Evolutionary conservation across 2,113 vertebrate species (phyloP).

Genomic region (Patagioenas fasciata): DNA sequence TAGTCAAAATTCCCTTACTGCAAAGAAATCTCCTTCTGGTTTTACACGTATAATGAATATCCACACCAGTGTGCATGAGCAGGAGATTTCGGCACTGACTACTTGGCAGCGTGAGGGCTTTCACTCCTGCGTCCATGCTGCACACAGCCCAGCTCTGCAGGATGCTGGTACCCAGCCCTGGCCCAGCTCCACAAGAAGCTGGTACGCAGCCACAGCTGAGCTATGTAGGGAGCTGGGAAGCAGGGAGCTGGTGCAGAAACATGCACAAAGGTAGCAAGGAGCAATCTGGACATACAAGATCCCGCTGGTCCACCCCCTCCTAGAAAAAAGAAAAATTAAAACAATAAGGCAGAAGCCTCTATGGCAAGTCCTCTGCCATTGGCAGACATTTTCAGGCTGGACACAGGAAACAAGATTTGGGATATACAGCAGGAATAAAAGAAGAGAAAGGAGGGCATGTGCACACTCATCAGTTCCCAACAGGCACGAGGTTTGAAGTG

Average conservation of each 20-base stretch:
- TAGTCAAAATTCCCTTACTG: background rate
- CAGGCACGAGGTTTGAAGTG: background rate
- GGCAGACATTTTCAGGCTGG: background rate
- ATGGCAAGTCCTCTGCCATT: background rate
- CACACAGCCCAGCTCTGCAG: background rate
- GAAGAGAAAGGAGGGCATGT: background rate
- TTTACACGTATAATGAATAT: fast-evolving
- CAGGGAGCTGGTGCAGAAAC: background rate
- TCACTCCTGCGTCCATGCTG: fast-evolving
- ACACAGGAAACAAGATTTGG: background rate
- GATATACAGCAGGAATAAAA: background rate
- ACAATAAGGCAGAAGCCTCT: background rate
- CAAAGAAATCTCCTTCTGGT: background rate
- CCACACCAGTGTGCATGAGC: fast-evolving
- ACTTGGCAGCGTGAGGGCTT: background rate
- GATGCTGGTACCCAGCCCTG: background rate
- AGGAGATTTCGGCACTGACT: background rate
- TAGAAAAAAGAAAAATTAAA: background rate
- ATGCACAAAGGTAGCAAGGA: background rate
- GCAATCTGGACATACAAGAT: background rate
- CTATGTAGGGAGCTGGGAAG: background rate
- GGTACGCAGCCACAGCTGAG: background rate
- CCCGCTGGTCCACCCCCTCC: background rate
- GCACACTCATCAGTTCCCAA: background rate
- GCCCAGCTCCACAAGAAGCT: background rate